Base-by-base conservation (phyloP, 2,888 invertebrate genomes). In the Caenorhabditis virilis region DNA sequence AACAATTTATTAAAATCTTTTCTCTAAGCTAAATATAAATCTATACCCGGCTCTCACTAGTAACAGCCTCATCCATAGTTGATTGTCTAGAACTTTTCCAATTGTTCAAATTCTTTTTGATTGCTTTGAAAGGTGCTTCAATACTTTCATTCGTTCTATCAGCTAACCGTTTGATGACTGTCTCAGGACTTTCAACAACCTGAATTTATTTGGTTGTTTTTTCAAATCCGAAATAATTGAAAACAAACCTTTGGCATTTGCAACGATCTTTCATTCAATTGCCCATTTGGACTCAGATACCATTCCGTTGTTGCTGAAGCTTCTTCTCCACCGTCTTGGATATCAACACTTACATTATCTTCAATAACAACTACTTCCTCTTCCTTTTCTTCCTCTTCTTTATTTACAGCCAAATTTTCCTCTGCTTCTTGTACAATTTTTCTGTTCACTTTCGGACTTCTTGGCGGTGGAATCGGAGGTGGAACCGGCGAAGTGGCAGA, bases 211-310 rank as follows among this genome's bases (percentile, higher is more conserved):
- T 20, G 3, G 13, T 26, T n/a, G 6, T 20, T 26, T 45, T 16
- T 30, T 30, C n/a, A 22, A 45, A 26, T 30, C 30, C 6, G 6
- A 9, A 9, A 9, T 30, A 9, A 6, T n/a, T 45, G 9, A n/a
- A n/a, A n/a, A n/a, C n/a, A 23, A 30, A 69, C 70, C 54, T 68
- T 65, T 9, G 79, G 79, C 68, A 78, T 68, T 35, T 78, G 71
- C 23, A 79, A 58, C 49, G 78, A 78, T 30, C 64, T 43, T 16
- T 74, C 73, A 48, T 77, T 76, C n/a, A 80, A 64, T 22, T 75
- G 69, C 0, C 80, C 80, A 43, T 80, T 72, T 5, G 74, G 64
- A 47, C 67, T 63, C 23, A 80, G 52, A 59, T 80, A 80, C 67
- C 79, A 80, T 33, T 67, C 72, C 6, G 79, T 70, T 5, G 65